Evolutionary conservation across 2,888 invertebrate genomes (phyloP).

Genomic region (Eupithecia vulgata): DNA sequence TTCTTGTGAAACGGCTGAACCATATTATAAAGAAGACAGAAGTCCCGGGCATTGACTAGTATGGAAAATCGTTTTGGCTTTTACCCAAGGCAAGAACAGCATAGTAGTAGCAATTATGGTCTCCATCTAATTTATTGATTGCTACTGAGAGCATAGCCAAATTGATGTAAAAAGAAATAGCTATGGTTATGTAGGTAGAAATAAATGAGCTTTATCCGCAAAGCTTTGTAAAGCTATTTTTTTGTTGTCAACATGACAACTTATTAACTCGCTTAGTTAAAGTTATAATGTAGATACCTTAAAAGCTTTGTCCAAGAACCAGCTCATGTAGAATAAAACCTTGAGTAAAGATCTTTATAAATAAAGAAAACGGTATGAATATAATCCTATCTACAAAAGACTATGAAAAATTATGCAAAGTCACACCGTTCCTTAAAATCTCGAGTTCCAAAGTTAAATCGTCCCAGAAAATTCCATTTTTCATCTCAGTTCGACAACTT

Average conservation of each 20-base stretch:
- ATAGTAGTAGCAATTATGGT: constrained; percentile 15
- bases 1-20: too few species aligned
- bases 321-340: not conserved
- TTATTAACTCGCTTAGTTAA: too few species aligned
- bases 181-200: not conserved
- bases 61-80: constrained; percentile 12
- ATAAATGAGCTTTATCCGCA: not conserved
- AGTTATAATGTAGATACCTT: not conserved
- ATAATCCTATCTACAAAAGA: constrained; percentile 27
- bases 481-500: constrained; percentile 47
- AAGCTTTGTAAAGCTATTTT: not conserved
- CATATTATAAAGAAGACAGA: too few species aligned
- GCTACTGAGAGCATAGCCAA: constrained; percentile 13
- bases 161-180: constrained; percentile 5
- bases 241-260: too few species aligned
- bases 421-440: constrained; percentile 41
- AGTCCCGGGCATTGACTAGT: not conserved
- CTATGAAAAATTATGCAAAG: constrained; percentile 42
- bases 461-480: constrained; percentile 43
- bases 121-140: constrained; percentile 13
- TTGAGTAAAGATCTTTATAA: not conserved
- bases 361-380: constrained; percentile 18
- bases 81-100: constrained; percentile 7
- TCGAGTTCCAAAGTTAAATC: constrained; percentile 39
- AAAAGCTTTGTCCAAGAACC: not conserved